phyloP scores from a whole-genome alignment of 2,797 vertebrate species.

The Somateria mollissima region DNA sequence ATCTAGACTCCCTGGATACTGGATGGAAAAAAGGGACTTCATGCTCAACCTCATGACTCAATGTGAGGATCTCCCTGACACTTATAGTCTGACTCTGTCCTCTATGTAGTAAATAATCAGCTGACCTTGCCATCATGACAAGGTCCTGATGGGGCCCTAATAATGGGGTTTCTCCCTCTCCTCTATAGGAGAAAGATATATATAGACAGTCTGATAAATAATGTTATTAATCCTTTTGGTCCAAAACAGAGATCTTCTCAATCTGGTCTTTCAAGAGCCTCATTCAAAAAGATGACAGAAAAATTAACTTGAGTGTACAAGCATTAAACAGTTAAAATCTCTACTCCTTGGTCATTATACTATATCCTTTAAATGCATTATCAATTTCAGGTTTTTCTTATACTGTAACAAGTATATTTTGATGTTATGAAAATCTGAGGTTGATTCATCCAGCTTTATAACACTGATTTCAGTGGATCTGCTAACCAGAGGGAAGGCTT shows the following conservation, averaged over 20 bases:
- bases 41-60: too few relatives aligned
- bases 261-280: constrained; percentile 65
- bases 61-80: too few relatives aligned
- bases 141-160: not conserved
- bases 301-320: constrained; percentile 71
- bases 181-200: constrained; percentile 18
- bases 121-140: too few relatives aligned
- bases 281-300: constrained; percentile 70
- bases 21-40: too few relatives aligned
- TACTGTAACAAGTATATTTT: constrained; percentile 54
- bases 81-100: too few relatives aligned
- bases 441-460: constrained; percentile 62
- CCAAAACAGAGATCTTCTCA: constrained; percentile 54
- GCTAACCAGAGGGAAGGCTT: not conserved
- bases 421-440: constrained; percentile 67
- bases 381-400: constrained; percentile 59
- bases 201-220: constrained; percentile 48
- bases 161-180: not conserved
- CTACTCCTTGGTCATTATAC: constrained; percentile 76
- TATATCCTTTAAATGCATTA: constrained; percentile 54
- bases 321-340: constrained; percentile 81
- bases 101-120: too few relatives aligned
- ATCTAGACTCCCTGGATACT: too few relatives aligned
- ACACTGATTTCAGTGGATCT: constrained; percentile 30
- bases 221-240: constrained; percentile 58